These are phyloP conservation scores for Arge pagana DNA, from an alignment of 2,888 invertebrate species.

Conservation along the genomic window DNA sequence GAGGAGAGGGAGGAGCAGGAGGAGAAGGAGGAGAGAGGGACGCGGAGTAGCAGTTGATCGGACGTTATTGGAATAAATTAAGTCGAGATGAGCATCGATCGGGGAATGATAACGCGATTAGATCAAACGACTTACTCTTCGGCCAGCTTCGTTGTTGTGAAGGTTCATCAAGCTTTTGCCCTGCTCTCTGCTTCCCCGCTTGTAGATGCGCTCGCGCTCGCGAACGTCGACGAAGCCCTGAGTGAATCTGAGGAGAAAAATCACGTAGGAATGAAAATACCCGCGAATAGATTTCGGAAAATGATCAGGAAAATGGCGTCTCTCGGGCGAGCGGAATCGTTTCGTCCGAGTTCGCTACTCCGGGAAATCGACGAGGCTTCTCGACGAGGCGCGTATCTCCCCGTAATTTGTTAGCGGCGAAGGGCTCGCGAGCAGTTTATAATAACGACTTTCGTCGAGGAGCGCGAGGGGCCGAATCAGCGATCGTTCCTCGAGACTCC, in stretches of 20 bases:
- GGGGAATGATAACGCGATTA: no score
- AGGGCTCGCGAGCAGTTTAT: no score
- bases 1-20: no score
- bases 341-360: no score
- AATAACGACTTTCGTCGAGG: no score
- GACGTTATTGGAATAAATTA: no score
- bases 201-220: constrained; percentile 85
- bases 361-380: no score
- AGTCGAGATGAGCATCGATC: no score
- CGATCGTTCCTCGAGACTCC: constrained; percentile 17
- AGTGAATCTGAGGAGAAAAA: constrained; percentile 74
- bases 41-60: not conserved
- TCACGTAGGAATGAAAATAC: constrained; percentile 22
- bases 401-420: no score
- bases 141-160: constrained; percentile 97
- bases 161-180: constrained; percentile 93
- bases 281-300: constrained; percentile 6
- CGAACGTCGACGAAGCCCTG: constrained; percentile 93
- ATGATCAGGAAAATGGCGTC: not conserved
- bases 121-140: constrained; percentile 87
- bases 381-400: no score
- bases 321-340: no score
- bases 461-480: constrained; percentile 1
- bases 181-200: constrained; percentile 79
- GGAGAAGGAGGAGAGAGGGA: not conserved